Conservation (phyloP, 2,888 invertebrate genomes). For the Neoitamus cyanurus region DNA sequence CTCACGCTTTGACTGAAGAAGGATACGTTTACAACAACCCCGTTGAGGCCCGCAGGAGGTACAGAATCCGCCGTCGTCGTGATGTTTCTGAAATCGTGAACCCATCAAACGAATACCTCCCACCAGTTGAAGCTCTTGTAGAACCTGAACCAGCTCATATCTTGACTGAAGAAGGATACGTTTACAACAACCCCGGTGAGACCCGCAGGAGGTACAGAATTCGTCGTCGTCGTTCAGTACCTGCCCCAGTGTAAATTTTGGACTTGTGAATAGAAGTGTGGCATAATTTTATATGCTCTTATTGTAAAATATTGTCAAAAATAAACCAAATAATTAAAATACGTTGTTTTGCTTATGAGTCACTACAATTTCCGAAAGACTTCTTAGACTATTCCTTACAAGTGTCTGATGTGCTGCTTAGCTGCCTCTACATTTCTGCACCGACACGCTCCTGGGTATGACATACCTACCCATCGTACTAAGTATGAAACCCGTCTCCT, state of each 20-base stretch:
- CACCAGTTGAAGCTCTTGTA: background rate
- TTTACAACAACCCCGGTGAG: background rate
- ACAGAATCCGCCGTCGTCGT: constrained; percentile 18
- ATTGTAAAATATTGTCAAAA: background rate
- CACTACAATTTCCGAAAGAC: background rate
- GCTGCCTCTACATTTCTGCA: too few species aligned
- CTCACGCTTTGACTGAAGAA: background rate
- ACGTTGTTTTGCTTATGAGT: background rate
- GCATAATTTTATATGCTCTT: background rate
- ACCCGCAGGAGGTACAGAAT: background rate
- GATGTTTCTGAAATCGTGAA: constrained; percentile 1
- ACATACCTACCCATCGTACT: too few species aligned
- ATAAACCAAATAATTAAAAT: background rate
- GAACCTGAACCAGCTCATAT: constrained; percentile 12
- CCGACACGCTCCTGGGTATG: too few species aligned
- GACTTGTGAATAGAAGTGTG: background rate
- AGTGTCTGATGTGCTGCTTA: too few species aligned
- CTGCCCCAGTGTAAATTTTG: background rate
- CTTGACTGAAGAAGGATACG: background rate
- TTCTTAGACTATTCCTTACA: background rate
- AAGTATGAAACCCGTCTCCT: too few species aligned
- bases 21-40: constrained; percentile 10
- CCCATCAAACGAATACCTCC: constrained; percentile 26
- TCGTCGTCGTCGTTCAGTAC: background rate
- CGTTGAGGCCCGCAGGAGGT: background rate